A percentile compares a stretch with the other conserved stretches of the same genome.
Conservation (phyloP, 1,140 invertebrate species). For the Camponotus vicinus region DNA sequence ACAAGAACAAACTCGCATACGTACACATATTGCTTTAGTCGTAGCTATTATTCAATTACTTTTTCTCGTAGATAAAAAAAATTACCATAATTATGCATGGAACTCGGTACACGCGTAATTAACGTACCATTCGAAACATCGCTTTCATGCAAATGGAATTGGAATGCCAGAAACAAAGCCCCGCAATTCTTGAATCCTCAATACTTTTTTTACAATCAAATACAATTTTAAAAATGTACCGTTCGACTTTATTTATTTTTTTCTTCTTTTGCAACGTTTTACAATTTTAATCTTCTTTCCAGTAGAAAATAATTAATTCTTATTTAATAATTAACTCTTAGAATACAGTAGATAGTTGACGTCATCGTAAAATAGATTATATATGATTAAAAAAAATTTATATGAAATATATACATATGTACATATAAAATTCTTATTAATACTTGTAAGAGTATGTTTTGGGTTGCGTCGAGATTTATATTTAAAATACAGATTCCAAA, state of each 20-base stretch:
- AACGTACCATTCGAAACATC: slow-evolving; percentile 9
- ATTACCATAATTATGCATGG: slow-evolving; percentile 26
- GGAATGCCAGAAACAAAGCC: neutral
- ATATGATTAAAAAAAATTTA: neutral
- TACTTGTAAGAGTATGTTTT: slow-evolving; percentile 13
- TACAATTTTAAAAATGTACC: neutral
- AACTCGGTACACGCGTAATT: slow-evolving; percentile 24
- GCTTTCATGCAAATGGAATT: slow-evolving; percentile 1
- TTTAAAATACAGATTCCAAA: slow-evolving; percentile 21
- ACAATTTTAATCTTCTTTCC: neutral
- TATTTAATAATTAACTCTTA: neutral
- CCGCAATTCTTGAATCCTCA: no score
- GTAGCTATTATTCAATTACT: slow-evolving; percentile 47
- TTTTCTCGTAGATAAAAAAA: slow-evolving; percentile 20
- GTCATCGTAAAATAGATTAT: neutral
- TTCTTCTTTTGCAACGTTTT: neutral
- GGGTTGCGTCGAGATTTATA: neutral
- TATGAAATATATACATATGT: neutral
- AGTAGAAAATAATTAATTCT: slow-evolving; percentile 5
- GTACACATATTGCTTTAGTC: neutral
- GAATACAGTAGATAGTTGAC: no score
- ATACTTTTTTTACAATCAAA: neutral
- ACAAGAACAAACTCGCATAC: neutral
- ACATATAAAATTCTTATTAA: neutral
- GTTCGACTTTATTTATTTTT: neutral